Base-by-base conservation (phyloP, 2,113 vertebrate genomes). In the Phyllopteryx taeniolatus region DNA sequence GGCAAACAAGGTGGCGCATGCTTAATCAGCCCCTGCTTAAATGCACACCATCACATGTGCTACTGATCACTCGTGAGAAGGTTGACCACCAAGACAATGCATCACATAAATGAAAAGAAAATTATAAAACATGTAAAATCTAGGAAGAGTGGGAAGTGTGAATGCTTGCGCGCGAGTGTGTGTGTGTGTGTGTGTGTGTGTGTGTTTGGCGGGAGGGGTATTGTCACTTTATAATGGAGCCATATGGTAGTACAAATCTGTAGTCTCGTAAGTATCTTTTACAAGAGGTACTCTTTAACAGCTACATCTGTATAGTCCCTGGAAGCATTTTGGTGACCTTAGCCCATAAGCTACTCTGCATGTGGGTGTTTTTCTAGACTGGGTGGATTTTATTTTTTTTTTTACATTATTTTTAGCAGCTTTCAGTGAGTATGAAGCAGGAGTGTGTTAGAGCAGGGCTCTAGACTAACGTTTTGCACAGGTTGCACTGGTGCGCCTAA, bases 211-310 rank as follows among this genome's bases (percentile, higher is more conserved):
- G 86, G 85, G 79, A 70, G 69, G 66, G 80, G 53, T 56, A 56
- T 75, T 64, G 81, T 75, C 39, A 39, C 74, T 76, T 76, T 83
- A 85, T 89, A 87, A 89, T 90, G 80, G 85, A 84, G 83, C 85
- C 89, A 90, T 90, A 91, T 89, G 87, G 88, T 85, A 86, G 79
- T 83, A 87, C 88, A 90, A 89, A 89, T 88, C 86, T 80, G 78
- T 53, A 72, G 82, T 86, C 88, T 88, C 86, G 83, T 69, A 86
- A 89, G 90, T 86, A 74, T 87, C 19, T 91, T 87, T 90, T 85
- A 91, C 88, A 88, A 90, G 88, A 85, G 82, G 81, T 82, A 85
- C 66, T 90, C 78, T 88, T 86, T 85, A 91, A 82, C 80, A 79
- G 84, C 82, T 85, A 87, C 84, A 87, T 86, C 81, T 86, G 80